A percentile compares a stretch with the other conserved stretches of the same genome.
phyloP scores from a whole-genome alignment of 2,113 vertebrate genomes.

The Istiophorus platypterus region DNA sequence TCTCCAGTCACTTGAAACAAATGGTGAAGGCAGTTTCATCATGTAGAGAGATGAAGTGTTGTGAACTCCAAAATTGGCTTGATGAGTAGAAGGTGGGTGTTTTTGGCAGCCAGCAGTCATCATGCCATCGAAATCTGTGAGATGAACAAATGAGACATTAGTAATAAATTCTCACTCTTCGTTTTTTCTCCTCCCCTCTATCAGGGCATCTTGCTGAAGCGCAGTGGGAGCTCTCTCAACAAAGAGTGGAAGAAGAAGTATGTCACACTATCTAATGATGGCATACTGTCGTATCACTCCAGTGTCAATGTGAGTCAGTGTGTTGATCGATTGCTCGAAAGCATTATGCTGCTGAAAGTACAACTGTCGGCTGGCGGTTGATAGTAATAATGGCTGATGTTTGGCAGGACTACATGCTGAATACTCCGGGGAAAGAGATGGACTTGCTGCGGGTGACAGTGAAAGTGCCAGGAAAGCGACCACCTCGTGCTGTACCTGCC shows the following conservation, averaged over 20 bases:
- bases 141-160: slow-evolving; percentile 39
- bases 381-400: slow-evolving; percentile 41
- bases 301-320: slow-evolving; percentile 89
- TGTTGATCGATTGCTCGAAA: slow-evolving; percentile 6
- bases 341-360: slow-evolving; percentile 19
- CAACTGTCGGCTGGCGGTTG: slow-evolving; percentile 10
- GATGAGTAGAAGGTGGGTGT: slow-evolving; percentile 57
- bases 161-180: slow-evolving; percentile 42
- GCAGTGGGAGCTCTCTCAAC: slow-evolving; percentile 96
- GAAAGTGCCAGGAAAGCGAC: slow-evolving; percentile 96
- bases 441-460: slow-evolving; percentile 94
- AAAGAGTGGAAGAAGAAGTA: slow-evolving; percentile 99
- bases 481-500: slow-evolving; percentile 90
- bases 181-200: slow-evolving; percentile 35
- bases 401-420: slow-evolving; percentile 93
- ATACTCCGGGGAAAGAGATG: slow-evolving; percentile 96
- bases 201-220: slow-evolving; percentile 94
- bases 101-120: slow-evolving; percentile 48
- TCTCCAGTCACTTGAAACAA: slow-evolving; percentile 27
- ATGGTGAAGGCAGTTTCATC: slow-evolving; percentile 46
- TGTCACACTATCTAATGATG: slow-evolving; percentile 93
- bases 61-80: slow-evolving; percentile 25
- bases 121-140: slow-evolving; percentile 35
- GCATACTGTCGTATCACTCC: slow-evolving; percentile 94
- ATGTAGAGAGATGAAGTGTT: slow-evolving; percentile 47